Evolutionary conservation across 2,888 invertebrate genomes (phyloP), one percentile per base, ranked within the genome.

Genomic region (Polia nebulosa): DNA sequence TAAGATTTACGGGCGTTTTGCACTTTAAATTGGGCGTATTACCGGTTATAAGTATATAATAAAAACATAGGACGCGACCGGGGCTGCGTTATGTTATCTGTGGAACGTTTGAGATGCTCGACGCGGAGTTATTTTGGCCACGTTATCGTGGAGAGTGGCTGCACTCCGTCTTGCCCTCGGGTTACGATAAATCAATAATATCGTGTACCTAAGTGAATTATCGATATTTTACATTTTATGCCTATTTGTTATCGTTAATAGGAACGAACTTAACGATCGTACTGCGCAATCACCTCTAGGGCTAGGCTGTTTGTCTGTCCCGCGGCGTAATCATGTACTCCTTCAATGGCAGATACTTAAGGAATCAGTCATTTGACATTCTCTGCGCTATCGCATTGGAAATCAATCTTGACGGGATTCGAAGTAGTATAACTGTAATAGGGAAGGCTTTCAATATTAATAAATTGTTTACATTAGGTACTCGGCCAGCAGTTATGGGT

Each of bases 41-140:
- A 49, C 68, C 3, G 20, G 47, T 75, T 66, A 27, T 49, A 86
- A 65, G 70, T 59, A 87, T 87, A 88, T 88, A 90, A 89, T 88
- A 87, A 89, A 89, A 90, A 87, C 86, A 86, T 17, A 66, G 85
- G 80, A 79, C 80, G n/a, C n/a, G 84, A 82, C 85, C 87, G 87
- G 82, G 74, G 76, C 83, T 72, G 83, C 71, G 85, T 78, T 85
- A 72, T 78, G 85, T 90, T 93, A 93, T 94, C 93, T 91, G 83
- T 64, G 84, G 86, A 89, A 85, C 90, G 89, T 89, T 89, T 85
- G 87, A 92, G 91, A 92, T 90, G 91, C 85, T 87, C 87, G 84
- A 84, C 85, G 80, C 78, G 80, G 88, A 91, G 95, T 92, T 95
- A 95, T 95, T 95, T 95, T 91, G 94, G 94, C 93, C 90, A 91